phyloP scores from a whole-genome alignment of 2,888 invertebrate species.

The Folsomia manolachei region DNA sequence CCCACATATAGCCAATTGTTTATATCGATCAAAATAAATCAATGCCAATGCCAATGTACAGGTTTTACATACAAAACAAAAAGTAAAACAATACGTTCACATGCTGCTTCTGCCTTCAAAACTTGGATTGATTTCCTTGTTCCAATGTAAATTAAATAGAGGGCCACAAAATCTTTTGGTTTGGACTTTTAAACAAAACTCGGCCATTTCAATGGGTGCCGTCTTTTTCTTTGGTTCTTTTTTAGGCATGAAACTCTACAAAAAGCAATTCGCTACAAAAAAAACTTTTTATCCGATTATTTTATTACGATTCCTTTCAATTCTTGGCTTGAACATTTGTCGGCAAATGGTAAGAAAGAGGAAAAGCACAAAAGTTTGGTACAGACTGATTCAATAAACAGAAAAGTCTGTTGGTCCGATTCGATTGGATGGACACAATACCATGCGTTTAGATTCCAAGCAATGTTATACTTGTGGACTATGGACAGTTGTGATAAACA shows the following conservation, averaged over 20 bases:
- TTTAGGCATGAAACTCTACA: background rate
- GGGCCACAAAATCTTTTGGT: background rate
- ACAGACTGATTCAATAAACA: conserved; percentile 7
- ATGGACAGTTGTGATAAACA: conserved; percentile 13
- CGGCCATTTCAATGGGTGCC: no score
- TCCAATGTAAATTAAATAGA: background rate
- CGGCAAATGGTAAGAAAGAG: background rate
- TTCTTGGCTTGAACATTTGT: background rate
- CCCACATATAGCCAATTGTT: background rate
- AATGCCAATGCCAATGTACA: background rate
- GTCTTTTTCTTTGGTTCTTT: no score
- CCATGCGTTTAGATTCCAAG: no score
- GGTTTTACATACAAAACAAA: background rate
- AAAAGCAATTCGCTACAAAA: background rate
- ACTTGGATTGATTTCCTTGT: background rate
- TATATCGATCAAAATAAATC: background rate
- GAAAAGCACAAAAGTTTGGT: background rate
- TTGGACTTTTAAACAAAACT: background rate
- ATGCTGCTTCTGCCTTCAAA: no score
- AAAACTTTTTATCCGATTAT: background rate
- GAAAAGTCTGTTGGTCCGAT: background rate
- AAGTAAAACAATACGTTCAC: background rate
- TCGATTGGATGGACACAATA: background rate
- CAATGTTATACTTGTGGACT: no score
- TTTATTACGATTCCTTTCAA: conserved; percentile 7